phyloP scores from a whole-genome alignment of 2,113 vertebrate genomes.

The Neodon shergylaensis region DNA sequence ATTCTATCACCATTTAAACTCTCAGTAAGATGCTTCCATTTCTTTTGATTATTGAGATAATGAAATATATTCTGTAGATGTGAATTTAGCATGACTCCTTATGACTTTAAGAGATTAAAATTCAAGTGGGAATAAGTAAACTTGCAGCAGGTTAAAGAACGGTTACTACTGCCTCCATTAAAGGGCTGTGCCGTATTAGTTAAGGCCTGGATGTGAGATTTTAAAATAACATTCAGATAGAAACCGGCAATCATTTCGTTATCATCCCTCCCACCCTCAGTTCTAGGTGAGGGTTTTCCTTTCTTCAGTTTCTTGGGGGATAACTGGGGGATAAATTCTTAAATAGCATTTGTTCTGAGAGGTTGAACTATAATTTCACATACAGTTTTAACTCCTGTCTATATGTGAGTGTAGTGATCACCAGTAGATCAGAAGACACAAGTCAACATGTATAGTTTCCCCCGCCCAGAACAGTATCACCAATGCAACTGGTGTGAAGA shows the following conservation, averaged over 20 bases:
- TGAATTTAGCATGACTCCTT: neutral
- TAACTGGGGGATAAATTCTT: neutral
- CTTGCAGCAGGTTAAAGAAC: neutral
- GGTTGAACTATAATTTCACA: neutral
- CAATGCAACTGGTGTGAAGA: neutral
- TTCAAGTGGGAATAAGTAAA: neutral
- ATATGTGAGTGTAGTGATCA: neutral
- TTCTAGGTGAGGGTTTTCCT: neutral
- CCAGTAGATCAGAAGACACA: neutral
- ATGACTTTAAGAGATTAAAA: neutral
- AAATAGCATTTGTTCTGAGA: neutral
- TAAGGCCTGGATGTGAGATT: neutral
- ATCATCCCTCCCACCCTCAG: neutral
- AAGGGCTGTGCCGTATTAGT: neutral
- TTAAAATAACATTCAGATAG: neutral
- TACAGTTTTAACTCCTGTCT: neutral
- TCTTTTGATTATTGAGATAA: conserved; percentile 9
- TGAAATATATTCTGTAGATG: neutral
- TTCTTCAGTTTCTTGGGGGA: neutral
- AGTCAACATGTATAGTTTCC: neutral
- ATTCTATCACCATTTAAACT: neutral
- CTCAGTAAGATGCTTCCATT: conserved; percentile 18
- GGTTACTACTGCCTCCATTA: neutral
- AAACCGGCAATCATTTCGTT: neutral
- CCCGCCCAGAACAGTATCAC: neutral